A percentile compares a stretch with the other conserved stretches of the same genome.
Conservation (phyloP, 1,140 invertebrate genomes). For the Rhopalosiphum maidis region DNA sequence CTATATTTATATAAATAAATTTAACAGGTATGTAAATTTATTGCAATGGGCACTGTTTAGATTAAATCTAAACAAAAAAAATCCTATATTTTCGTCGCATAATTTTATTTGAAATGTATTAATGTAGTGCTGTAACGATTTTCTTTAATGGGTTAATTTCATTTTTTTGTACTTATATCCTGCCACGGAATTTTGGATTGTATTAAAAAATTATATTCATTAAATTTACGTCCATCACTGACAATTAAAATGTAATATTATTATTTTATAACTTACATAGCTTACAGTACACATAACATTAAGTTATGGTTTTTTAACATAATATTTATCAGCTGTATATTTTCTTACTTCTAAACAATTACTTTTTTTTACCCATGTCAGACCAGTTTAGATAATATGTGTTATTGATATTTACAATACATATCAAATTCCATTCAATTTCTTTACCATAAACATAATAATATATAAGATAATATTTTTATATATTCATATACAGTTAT, state of each 20-base stretch:
- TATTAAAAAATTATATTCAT: too few species aligned
- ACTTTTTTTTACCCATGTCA: background rate
- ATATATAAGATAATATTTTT: background rate
- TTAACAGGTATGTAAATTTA: background rate
- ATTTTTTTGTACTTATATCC: background rate
- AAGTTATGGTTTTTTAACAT: too few species aligned
- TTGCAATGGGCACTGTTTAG: background rate
- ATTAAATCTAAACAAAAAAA: background rate
- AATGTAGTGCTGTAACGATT: background rate
- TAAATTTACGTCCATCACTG: background rate
- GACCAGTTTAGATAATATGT: background rate
- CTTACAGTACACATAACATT: background rate
- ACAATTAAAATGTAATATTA: background rate
- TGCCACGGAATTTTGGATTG: background rate
- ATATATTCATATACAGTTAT: background rate
- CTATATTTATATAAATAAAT: background rate
- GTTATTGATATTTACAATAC: background rate
- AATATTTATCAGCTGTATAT: too few species aligned
- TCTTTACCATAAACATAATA: background rate
- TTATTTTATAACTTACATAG: too few species aligned
- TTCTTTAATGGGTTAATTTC: background rate
- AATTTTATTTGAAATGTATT: background rate
- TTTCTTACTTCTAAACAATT: background rate
- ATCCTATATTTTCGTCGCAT: background rate
- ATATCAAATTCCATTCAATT: slow-evolving; percentile 3